A percentile compares a stretch with the other conserved stretches of the same genome.
Conservation (phyloP, 64 coral and sea anemone genomes). For the Porites lutea region DNA sequence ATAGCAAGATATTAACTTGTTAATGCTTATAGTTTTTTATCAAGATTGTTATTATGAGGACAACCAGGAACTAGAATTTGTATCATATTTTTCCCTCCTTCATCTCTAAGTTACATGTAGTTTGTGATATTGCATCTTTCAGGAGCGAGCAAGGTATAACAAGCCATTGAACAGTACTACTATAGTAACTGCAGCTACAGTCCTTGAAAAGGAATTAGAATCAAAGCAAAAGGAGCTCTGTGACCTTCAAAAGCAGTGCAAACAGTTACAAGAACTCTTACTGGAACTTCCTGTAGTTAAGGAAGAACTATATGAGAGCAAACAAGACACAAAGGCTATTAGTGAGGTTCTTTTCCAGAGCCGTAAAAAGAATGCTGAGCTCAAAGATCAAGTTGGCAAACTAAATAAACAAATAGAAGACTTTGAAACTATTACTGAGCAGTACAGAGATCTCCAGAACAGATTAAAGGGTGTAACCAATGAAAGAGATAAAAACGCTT, state of each 20-base stretch:
- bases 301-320: slow-evolving; percentile 72
- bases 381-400: slow-evolving; percentile 36
- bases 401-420: slow-evolving; percentile 60
- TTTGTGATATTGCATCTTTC: neutral
- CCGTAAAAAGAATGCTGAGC: slow-evolving; percentile 58
- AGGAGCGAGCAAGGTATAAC: slow-evolving; percentile 16
- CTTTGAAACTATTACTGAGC: slow-evolving; percentile 6
- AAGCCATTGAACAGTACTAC: neutral
- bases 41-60: too few relatives aligned
- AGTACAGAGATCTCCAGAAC: slow-evolving; percentile 3
- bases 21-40: too few relatives aligned
- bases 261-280: slow-evolving; percentile 74
- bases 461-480: neutral
- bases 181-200: neutral
- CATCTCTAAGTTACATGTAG: neutral
- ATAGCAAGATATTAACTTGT: too few relatives aligned
- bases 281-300: slow-evolving; percentile 78
- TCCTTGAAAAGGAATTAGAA: slow-evolving; percentile 1
- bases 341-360: slow-evolving; percentile 58
- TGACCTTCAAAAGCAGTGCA: slow-evolving; percentile 54
- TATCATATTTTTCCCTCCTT: too few relatives aligned
- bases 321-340: slow-evolving; percentile 62
- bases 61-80: too few relatives aligned
- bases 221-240: slow-evolving; percentile 67
- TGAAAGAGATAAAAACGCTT: slow-evolving; percentile 30